Evolutionary conservation across 2,797 vertebrate genomes (phyloP), one percentile per base, ranked within the genome.

Genomic region (Tenualosa thibaudeaui): DNA sequence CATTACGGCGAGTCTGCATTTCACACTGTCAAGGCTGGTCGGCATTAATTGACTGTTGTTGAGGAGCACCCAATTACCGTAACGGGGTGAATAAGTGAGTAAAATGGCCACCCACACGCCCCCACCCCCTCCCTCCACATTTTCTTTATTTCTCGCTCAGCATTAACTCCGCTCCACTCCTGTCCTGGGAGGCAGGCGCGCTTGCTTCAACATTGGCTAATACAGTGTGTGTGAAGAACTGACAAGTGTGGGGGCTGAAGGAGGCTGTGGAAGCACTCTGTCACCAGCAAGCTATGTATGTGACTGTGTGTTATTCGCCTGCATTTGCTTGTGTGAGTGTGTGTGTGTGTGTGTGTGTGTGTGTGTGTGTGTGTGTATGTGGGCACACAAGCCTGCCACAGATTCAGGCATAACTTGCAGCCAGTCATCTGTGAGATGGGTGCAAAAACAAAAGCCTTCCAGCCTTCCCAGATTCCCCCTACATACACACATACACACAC

Each of bases 391-490:
- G 37, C 40, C 13, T 78, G 71, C 40, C 17, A 46, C 9, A 15
- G 71, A 46, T 43, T 78, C 37, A 43, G 71, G 71, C 71, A 78
- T 78, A 78, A 78, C 71, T 81, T 43, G 81, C 85, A 43, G 51
- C 62, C 85, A 68, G 51, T 83, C 81, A 85, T 22, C 46, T 82
- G 75, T 24, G 60, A 83, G 75, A 86, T 56, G 78, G 58, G 81
- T 68, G 84, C 53, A 86, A 87, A 86, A 87, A 88, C 51, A 83
- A 85, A 88, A 58, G 24, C 78, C 56, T 84, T 83, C 68, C 84
- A 82, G 84, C 43, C 78, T 54, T 31, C 82, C 51, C 75, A 78
- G 19, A 60, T 54, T 15, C 24, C 40, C 75, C 24, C n/a, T 12
- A 24, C 60, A 24, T n/a, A 9, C 60, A 62, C 58, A 62, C 58